phyloP scores from a whole-genome alignment of 2,113 vertebrate species.

The Enhydra lutris region DNA sequence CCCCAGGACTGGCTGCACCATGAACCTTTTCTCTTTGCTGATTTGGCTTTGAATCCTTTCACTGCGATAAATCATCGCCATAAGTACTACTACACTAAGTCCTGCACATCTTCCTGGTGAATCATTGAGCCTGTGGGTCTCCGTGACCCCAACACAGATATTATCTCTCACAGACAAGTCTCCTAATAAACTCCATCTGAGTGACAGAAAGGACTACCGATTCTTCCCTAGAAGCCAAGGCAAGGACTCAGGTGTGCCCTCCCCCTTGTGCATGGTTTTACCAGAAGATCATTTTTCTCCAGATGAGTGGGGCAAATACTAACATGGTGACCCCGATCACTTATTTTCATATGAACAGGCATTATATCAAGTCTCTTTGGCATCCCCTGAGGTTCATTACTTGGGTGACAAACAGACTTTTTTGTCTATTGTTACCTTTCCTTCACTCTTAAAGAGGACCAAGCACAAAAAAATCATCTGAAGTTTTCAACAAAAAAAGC shows the following conservation, averaged over 20 bases:
- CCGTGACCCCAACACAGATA: not conserved
- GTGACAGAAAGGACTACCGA: not conserved
- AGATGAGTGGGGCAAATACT: not conserved
- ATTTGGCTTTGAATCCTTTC: not conserved
- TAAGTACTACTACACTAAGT: not conserved
- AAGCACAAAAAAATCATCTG: not conserved
- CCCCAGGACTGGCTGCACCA: not conserved
- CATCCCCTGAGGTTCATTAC: not conserved
- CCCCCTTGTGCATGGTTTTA: not conserved
- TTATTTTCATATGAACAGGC: not conserved
- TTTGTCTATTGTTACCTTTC: not conserved
- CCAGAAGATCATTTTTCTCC: not conserved
- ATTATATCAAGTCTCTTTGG: not conserved
- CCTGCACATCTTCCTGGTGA: not conserved
- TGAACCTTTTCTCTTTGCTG: not conserved
- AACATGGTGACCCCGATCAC: not conserved
- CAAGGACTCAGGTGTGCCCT: not conserved
- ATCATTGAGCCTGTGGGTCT: not conserved
- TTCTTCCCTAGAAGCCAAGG: not conserved
- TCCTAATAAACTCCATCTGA: not conserved
- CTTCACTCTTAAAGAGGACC: not conserved
- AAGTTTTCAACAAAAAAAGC: not conserved
- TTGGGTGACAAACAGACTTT: not conserved
- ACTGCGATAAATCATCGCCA: not conserved
- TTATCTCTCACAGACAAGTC: not conserved